Evolutionary conservation across 2,113 vertebrate species (phyloP).

Genomic region (Notarius quadriscutis): DNA sequence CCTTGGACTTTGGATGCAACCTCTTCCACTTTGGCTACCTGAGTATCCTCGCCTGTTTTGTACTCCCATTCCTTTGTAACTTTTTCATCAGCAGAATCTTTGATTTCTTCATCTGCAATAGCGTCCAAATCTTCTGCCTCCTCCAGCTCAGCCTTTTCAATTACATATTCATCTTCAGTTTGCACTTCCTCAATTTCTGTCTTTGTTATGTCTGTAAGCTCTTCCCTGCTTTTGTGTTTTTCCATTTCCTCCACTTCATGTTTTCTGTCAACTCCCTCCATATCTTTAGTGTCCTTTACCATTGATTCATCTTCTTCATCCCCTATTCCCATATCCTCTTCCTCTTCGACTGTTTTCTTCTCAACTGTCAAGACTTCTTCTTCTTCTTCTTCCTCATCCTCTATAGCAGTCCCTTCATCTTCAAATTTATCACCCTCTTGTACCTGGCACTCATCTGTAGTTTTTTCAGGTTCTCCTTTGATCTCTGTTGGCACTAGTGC

Average conservation of each 20-base stretch:
- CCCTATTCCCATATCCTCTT: conserved; percentile 74
- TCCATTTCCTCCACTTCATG: conserved; percentile 78
- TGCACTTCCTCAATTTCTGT: conserved; percentile 68
- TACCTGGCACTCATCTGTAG: conserved; percentile 52
- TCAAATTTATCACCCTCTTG: conserved; percentile 68
- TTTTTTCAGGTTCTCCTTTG: conserved; percentile 62
- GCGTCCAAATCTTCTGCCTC: conserved; percentile 83
- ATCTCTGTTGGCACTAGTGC: conserved; percentile 51
- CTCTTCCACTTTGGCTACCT: conserved; percentile 62
- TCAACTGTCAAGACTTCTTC: conserved; percentile 56
- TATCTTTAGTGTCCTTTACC: conserved; percentile 66
- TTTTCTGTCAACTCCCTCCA: conserved; percentile 75
- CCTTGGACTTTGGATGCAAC: conserved; percentile 66
- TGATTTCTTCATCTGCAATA: conserved; percentile 73
- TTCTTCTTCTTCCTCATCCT: conserved; percentile 71
- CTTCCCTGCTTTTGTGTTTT: conserved; percentile 62
- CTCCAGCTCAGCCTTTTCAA: conserved; percentile 89
- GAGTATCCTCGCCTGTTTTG: conserved; percentile 51
- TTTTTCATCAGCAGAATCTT: conserved; percentile 64
- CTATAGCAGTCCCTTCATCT: conserved; percentile 69
- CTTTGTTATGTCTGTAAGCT: conserved; percentile 63
- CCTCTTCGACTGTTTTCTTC: conserved; percentile 58
- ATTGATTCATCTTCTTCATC: conserved; percentile 68
- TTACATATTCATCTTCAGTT: conserved; percentile 74
- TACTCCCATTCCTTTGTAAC: conserved; percentile 41